Evolutionary conservation across 2,113 vertebrate genomes (phyloP).

Genomic region (Microcebus griseorufus): DNA sequence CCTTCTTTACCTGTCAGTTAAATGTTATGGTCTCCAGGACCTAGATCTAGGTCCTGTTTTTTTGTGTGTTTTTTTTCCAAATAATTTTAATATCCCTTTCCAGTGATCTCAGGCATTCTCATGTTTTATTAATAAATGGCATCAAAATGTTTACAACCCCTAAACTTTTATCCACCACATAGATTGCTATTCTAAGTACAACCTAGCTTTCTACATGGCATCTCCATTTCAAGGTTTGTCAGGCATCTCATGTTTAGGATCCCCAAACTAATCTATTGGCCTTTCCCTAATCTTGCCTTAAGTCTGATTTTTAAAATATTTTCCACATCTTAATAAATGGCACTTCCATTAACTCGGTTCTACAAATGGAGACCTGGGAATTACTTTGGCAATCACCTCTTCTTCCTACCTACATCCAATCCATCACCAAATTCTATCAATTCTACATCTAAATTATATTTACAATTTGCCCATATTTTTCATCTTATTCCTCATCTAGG

Average conservation of each 20-base stretch:
- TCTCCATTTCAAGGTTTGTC: background rate
- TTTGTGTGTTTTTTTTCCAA: background rate
- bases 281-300: background rate
- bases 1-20: background rate
- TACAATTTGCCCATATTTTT: background rate
- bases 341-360: background rate
- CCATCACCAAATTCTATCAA: background rate
- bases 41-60: background rate
- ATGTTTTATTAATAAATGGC: background rate
- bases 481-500: background rate
- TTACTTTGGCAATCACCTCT: background rate
- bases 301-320: background rate
- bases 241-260: background rate
- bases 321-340: background rate
- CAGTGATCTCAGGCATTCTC: background rate
- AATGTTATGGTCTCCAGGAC: background rate
- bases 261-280: background rate
- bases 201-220: background rate
- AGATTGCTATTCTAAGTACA: background rate
- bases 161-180: background rate
- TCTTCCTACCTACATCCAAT: background rate
- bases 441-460: background rate
- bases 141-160: background rate
- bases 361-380: background rate
- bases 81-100: background rate